Base-by-base conservation (phyloP, 1,140 invertebrate species). In the Leptestheria dahalacensis region DNA sequence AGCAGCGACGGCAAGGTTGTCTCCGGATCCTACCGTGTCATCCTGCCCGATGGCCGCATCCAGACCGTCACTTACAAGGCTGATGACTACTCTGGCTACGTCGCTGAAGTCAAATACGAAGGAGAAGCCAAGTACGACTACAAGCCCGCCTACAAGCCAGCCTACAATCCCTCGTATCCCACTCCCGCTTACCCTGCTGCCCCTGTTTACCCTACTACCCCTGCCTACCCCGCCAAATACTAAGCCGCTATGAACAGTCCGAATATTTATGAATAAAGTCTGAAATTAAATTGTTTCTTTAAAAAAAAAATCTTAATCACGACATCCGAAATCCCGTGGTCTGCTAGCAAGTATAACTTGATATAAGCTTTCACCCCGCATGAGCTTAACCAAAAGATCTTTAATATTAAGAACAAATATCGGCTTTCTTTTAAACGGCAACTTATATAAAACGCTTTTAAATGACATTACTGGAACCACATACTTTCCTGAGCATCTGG, bases 1-100 rank as follows among this genome's bases (percentile, higher is more conserved):
- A 74, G 74, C 56, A 73, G 76, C 50, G 73, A 76, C 59, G 84
- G 81, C 6, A 76, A 80, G 47, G 24, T 73, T 12, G 82, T 83
- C 11, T 28, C 24, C n/a, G 84, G 85, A 54, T 76, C 79, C 61
- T 87, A 88, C 72, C 82, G 84, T 64, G 83, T 87, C 26, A 73
- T 83, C 18, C 70, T 88, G 25, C 85, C 85, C 2, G 85, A 87
- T 71, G 85, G 84, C 26, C 75, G 84, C 29, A 26, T 56, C 25
- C 54, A 56, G 54, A 56, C 54, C 33, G 54, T 56, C 20, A 26
- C 54, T 15, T 64, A 64, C 54, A 62, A 23, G 33, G 62, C 62
- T 33, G 63, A 62, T 48, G 57, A 51, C 48, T 48, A 57, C 41
- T 49, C 52, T 1, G 63, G 63, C n/a, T 64, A 61, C 28, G 63